A percentile compares a stretch with the other conserved stretches of the same genome.
Evolutionary conservation across 2,797 vertebrate genomes (phyloP).

Genomic region (Gouania willdenowi): DNA sequence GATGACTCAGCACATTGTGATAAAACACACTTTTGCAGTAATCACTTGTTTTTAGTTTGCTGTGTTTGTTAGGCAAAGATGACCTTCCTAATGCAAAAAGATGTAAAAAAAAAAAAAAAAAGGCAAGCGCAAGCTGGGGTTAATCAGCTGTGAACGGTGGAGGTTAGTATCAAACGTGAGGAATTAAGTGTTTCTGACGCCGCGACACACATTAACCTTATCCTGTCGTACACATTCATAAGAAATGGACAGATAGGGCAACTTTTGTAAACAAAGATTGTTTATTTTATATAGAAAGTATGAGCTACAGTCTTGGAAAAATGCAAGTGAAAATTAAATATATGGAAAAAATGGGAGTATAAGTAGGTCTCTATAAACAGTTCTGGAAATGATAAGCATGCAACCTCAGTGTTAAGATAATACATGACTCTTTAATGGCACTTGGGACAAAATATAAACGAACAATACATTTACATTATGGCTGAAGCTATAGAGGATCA

Average conservation of each 20-base stretch:
- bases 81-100: too few species aligned
- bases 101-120: conserved; percentile 11
- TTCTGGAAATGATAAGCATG: conserved; percentile 81
- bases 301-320: conserved; percentile 80
- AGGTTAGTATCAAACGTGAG: conserved; percentile 57
- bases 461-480: conserved; percentile 49
- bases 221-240: conserved; percentile 23
- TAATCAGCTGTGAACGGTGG: conserved; percentile 31
- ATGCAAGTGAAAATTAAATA: conserved; percentile 78
- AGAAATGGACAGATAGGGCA: conserved; percentile 63
- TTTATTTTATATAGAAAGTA: conserved; percentile 85
- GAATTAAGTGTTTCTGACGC: too few species aligned
- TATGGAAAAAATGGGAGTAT: conserved; percentile 77
- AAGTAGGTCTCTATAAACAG: conserved; percentile 78
- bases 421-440: conserved; percentile 72
- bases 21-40: too few species aligned
- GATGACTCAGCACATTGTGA: too few species aligned
- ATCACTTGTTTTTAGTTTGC: too few species aligned
- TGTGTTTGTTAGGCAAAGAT: too few species aligned
- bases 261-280: conserved; percentile 75
- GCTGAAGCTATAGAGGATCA: conserved; percentile 59
- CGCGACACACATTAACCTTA: neutral
- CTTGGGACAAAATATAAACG: conserved; percentile 56
- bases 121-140: conserved; percentile 27
- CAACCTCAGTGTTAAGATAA: conserved; percentile 80